phyloP scores from a whole-genome alignment of 2,113 vertebrate genomes.

The Mus musculus region DNA sequence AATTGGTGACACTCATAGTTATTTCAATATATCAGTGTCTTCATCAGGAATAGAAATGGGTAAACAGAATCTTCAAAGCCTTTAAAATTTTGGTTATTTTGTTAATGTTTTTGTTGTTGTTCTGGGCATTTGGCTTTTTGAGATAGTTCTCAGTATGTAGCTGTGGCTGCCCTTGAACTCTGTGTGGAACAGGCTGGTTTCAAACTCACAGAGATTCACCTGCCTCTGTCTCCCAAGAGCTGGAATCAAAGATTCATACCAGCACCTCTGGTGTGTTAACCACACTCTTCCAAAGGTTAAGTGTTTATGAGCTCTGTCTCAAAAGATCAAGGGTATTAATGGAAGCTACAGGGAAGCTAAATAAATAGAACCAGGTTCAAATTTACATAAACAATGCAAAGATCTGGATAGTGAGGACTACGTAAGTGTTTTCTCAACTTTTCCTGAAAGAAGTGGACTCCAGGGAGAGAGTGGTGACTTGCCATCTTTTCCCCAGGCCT shows the following conservation, averaged over 20 bases:
- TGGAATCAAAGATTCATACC: background rate
- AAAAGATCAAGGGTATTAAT: background rate
- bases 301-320: background rate
- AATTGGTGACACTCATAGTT: conserved; percentile 81
- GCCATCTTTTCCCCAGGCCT: background rate
- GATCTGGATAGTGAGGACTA: background rate
- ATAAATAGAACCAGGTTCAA: background rate
- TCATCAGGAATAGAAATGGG: conserved; percentile 78
- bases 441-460: background rate
- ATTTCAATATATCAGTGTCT: conserved; percentile 85
- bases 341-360: background rate
- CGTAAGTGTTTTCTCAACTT: background rate
- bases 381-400: background rate
- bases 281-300: background rate
- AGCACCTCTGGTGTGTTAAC: background rate
- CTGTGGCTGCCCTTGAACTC: background rate
- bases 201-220: background rate
- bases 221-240: background rate
- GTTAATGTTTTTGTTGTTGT: background rate
- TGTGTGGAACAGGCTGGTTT: background rate
- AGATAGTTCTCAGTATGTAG: background rate
- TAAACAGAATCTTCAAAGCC: conserved; percentile 72
- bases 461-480: background rate
- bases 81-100: background rate
- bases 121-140: background rate